phyloP scores from a whole-genome alignment of 2,797 vertebrate genomes.

The Coendou prehensilis region DNA sequence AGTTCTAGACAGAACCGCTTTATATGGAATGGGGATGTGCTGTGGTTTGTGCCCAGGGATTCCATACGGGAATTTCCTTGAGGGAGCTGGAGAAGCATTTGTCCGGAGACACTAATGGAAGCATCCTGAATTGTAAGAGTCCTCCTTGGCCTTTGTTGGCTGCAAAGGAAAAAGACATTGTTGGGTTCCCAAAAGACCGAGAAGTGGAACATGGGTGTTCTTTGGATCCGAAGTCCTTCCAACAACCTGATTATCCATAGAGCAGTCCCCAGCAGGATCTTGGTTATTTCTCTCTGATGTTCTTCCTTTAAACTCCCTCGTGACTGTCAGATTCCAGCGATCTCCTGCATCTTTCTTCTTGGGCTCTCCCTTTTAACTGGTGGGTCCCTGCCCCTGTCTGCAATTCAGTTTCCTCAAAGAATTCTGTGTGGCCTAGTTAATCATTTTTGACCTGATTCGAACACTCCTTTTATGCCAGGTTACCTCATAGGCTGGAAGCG shows the following conservation, averaged over 20 bases:
- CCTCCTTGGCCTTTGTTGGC: not conserved
- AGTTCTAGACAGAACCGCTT: not conserved
- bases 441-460: constrained; percentile 41
- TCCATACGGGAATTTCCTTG: no score
- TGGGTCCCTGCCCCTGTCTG: not conserved
- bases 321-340: not conserved
- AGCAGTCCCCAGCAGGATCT: not conserved
- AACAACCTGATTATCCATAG: not conserved
- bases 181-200: not conserved
- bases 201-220: no score
- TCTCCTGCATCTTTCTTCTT: not conserved
- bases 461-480: not conserved
- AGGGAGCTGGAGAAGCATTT: not conserved
- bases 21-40: not conserved
- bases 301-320: not conserved
- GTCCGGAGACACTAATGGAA: not conserved
- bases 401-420: not conserved
- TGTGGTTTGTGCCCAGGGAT: not conserved
- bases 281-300: not conserved
- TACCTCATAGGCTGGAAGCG: not conserved
- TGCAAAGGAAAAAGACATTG: not conserved
- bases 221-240: not conserved
- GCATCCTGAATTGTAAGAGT: not conserved
- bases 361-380: not conserved
- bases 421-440: not conserved